These are phyloP conservation scores for Hanleya hanleyi DNA, from an alignment of 2,888 invertebrate species.

Conservation along the genomic window DNA sequence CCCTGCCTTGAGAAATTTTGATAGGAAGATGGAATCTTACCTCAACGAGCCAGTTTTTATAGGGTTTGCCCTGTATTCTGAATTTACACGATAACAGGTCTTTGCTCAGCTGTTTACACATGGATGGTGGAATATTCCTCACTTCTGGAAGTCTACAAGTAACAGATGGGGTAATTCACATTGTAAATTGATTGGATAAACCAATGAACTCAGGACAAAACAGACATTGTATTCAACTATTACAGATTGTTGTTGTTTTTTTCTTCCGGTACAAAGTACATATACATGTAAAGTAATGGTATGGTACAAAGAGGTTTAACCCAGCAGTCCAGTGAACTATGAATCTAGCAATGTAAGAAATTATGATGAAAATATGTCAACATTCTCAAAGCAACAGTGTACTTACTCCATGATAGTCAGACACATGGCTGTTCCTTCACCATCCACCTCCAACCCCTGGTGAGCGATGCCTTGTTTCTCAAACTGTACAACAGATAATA, in stretches of 20 bases:
- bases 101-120: conserved; percentile 72
- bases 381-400: neutral
- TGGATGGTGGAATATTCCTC: neutral
- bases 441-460: conserved; percentile 94
- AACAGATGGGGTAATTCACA: neutral
- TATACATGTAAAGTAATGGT: too few relatives aligned
- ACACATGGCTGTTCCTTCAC: conserved; percentile 80
- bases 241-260: neutral
- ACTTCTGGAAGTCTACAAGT: conserved; percentile 15
- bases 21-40: too few relatives aligned
- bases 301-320: too few relatives aligned
- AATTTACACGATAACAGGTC: conserved; percentile 83
- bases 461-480: conserved; percentile 89
- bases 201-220: neutral
- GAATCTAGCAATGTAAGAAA: neutral
- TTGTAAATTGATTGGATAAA: neutral
- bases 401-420: conserved; percentile 70
- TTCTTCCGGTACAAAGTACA: too few relatives aligned
- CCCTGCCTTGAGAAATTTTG: too few relatives aligned
- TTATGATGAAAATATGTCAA: neutral
- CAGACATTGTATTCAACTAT: neutral
- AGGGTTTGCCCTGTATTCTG: conserved; percentile 72
- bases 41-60: conserved; percentile 87
- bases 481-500: conserved; percentile 75
- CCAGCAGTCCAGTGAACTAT: too few relatives aligned